Base-by-base conservation (phyloP, 1,140 invertebrate genomes). In the Drosophila sturtevanti region DNA sequence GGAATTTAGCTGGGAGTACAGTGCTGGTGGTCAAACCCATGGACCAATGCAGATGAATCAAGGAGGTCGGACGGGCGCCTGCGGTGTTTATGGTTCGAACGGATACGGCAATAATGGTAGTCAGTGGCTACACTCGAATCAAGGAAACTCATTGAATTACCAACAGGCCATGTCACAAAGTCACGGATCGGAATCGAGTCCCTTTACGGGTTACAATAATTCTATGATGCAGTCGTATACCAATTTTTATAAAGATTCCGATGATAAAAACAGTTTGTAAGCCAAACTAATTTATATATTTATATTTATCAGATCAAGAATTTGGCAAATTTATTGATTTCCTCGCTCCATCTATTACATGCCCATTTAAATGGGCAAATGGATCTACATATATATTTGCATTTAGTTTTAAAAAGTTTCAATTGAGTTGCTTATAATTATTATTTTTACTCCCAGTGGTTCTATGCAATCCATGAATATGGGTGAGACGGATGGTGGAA, bases 41-140 rank as follows among this genome's bases (percentile, higher is more conserved):
- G 56, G 61, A 14, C 41, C 34, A 35, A 21, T 48, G 24, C 60
- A 87, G 74, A 82, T 78, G 44, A 75, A 63, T 14, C 4, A 12
- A 12, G 0, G 7, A 54, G 18, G 1, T 9, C 12, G 4, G 7
- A 0, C 9, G 4, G 12, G 14, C 35, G 0, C 14, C 11, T 12
- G 9, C 64, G 41, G 16, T 11, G 10, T 35, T 4, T 35, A 67
- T 77, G 68, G 60, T 63, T 14, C 59, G n/a, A 41, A 62, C 9
- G 61, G 60, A 11, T 72, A 37, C 21, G 74, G 75, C 1, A 68
- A 79, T 1, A 21, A 12, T 38, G 72, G 67, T 7, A 41, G 37
- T 0, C 82, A 87, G 31, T 87, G 82, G 82, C 12, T 87, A 21
- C 82, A 87, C 66, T 86, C 82, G 0, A 86, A 77, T 10, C 82